phyloP scores from a whole-genome alignment of 1,140 invertebrate genomes.

The Drosophila subpulchrella region DNA sequence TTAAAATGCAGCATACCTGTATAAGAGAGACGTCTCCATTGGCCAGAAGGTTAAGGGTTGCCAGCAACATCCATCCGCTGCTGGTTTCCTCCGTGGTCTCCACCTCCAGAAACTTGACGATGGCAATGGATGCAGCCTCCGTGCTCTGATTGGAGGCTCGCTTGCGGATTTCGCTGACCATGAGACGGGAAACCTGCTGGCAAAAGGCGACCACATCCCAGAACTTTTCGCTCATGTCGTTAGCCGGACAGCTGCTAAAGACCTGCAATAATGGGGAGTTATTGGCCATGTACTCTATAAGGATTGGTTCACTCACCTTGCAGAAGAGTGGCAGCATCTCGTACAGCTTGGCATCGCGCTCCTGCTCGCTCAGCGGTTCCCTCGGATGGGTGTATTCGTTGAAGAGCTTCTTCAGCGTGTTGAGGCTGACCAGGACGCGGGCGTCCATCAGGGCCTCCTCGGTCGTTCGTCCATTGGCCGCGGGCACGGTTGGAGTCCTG shows the following conservation, averaged over 20 bases:
- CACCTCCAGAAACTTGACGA: conserved; percentile 97
- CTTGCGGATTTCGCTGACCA: conserved; percentile 97
- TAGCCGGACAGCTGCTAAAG: conserved; percentile 94
- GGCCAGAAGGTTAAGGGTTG: conserved; percentile 95
- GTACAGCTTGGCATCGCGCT: conserved; percentile 97
- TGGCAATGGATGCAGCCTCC: conserved; percentile 97
- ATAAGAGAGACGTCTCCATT: conserved; percentile 92
- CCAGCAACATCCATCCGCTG: conserved; percentile 98
- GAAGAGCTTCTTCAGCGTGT: conserved; percentile 98
- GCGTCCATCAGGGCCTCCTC: conserved; percentile 87
- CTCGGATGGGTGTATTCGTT: conserved; percentile 95
- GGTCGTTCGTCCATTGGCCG: conserved; percentile 56
- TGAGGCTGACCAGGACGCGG: conserved; percentile 94
- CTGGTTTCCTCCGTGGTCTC: conserved; percentile 96
- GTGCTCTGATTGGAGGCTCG: conserved; percentile 98
- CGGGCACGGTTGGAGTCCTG: conserved; percentile 53
- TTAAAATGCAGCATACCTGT: conserved; percentile 87
- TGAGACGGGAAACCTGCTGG: conserved; percentile 96
- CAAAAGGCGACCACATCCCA: conserved; percentile 96
- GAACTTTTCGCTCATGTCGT: conserved; percentile 98
- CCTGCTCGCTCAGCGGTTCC: conserved; percentile 91
- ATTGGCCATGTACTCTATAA: background rate
- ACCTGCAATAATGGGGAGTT: conserved; percentile 87
- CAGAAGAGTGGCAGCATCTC: conserved; percentile 99
- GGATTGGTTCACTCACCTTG: conserved; percentile 89